phyloP scores from a whole-genome alignment of 2,797 vertebrate species.

The Coendou prehensilis region DNA sequence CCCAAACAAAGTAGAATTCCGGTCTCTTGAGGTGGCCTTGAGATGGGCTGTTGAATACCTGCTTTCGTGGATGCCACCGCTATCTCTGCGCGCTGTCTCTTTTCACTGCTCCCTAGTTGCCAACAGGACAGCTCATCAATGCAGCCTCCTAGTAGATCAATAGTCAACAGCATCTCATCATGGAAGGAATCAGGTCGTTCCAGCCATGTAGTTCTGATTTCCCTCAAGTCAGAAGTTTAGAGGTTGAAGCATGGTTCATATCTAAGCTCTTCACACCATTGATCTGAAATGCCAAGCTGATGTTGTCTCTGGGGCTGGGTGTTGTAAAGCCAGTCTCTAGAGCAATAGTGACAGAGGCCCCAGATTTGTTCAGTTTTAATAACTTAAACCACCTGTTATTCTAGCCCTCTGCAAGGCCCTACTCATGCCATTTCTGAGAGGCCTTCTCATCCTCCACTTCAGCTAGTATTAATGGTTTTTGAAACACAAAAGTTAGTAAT shows the following conservation, averaged over 20 bases:
- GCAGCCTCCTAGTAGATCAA: conserved; percentile 58
- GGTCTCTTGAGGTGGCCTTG: background rate
- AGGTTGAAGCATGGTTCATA: background rate
- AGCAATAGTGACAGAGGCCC: background rate
- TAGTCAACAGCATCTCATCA: conserved; percentile 71
- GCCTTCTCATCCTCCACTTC: background rate
- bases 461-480: background rate
- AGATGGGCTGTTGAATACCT: background rate
- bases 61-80: background rate
- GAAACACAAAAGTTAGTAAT: conserved; percentile 16
- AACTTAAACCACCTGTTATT: background rate
- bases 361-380: background rate
- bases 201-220: conserved; percentile 44
- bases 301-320: background rate
- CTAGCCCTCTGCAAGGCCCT: background rate
- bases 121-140: conserved; percentile 71
- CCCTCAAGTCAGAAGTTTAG: conserved; percentile 28
- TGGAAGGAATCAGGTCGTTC: conserved; percentile 38
- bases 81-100: background rate
- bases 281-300: background rate
- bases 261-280: background rate
- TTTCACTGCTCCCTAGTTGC: conserved; percentile 14
- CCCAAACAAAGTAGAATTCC: background rate
- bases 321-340: background rate
- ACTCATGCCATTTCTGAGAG: background rate